A percentile compares a stretch with the other conserved stretches of the same genome.
phyloP scores from a whole-genome alignment of 1,140 invertebrate species.

The Philopotamus ludificatus region DNA sequence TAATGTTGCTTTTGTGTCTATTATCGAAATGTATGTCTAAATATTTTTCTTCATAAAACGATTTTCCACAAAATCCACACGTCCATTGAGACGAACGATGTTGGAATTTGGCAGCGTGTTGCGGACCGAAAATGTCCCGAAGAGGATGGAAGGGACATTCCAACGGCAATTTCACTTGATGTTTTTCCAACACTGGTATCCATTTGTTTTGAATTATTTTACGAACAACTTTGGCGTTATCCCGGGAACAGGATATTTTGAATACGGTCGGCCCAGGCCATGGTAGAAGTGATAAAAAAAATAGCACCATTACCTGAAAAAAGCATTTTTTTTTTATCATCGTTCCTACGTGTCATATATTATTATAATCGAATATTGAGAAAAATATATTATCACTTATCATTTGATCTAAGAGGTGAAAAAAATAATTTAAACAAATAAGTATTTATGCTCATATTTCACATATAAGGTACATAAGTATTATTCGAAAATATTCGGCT shows the following conservation, averaged over 20 bases:
- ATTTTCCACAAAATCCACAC: constrained; percentile 89
- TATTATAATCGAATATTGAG: constrained; percentile 7
- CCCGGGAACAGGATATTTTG: constrained; percentile 83
- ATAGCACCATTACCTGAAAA: constrained; percentile 70
- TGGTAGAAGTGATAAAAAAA: constrained; percentile 78
- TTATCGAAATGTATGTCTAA: constrained; percentile 89
- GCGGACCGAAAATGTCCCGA: constrained; percentile 82
- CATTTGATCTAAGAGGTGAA: neutral
- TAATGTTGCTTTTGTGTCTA: constrained; percentile 81
- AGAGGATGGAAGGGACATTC: constrained; percentile 87
- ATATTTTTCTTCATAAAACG: constrained; percentile 85
- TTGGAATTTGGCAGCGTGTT: constrained; percentile 78
- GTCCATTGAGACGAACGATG: constrained; percentile 85
- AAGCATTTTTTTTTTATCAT: neutral
- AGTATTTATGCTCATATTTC: neutral
- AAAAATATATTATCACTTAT: neutral
- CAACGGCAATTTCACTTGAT: constrained; percentile 74
- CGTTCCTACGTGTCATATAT: constrained; percentile 20
- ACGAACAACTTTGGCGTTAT: constrained; percentile 84
- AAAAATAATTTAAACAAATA: neutral
- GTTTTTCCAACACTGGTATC: constrained; percentile 82
- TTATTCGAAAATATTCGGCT: too few relatives aligned
- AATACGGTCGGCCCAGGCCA: constrained; percentile 83
- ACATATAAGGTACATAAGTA: neutral
- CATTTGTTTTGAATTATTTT: constrained; percentile 89